Percentiles rank a stretch among this genome's conserved stretches.
These are phyloP conservation scores for Semotilus atromaculatus DNA, from an alignment of 2,797 vertebrate species.

Conservation along the genomic window DNA sequence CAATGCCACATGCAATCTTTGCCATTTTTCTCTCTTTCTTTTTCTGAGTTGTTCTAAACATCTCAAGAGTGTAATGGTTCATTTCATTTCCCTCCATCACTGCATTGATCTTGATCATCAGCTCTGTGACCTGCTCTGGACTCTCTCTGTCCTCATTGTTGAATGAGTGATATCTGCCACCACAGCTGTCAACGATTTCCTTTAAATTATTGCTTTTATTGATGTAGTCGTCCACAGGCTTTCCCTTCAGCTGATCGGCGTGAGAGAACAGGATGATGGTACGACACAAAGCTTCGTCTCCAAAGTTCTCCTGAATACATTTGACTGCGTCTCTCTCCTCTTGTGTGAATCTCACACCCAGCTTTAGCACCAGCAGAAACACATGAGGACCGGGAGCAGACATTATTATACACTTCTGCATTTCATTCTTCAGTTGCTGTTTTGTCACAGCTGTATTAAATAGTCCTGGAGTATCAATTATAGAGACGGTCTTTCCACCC, in stretches of 20 bases:
- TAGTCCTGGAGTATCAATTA: conserved; percentile 40
- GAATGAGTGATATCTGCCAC: no score
- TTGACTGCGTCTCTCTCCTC: conserved; percentile 2
- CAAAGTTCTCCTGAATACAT: conserved; percentile 26
- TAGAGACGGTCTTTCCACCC: background rate
- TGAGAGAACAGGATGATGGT: conserved; percentile 40
- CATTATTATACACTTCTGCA: background rate
- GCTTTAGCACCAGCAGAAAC: conserved; percentile 32
- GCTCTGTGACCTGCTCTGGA: no score
- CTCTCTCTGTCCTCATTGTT: no score
- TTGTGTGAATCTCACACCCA: conserved; percentile 1
- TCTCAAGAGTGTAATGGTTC: no score
- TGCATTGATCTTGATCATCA: no score
- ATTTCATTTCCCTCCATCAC: no score
- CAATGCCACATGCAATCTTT: no score
- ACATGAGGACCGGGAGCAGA: background rate
- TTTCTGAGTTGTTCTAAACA: no score
- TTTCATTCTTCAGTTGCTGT: background rate
- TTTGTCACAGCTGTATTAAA: background rate
- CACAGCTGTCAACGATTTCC: no score
- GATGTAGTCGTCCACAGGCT: no score
- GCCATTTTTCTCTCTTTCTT: no score
- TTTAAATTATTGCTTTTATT: no score
- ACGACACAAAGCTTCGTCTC: background rate
- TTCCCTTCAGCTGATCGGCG: background rate